Conservation (phyloP, 2,888 invertebrate genomes). For the Caenorhabditis macrosperma region DNA sequence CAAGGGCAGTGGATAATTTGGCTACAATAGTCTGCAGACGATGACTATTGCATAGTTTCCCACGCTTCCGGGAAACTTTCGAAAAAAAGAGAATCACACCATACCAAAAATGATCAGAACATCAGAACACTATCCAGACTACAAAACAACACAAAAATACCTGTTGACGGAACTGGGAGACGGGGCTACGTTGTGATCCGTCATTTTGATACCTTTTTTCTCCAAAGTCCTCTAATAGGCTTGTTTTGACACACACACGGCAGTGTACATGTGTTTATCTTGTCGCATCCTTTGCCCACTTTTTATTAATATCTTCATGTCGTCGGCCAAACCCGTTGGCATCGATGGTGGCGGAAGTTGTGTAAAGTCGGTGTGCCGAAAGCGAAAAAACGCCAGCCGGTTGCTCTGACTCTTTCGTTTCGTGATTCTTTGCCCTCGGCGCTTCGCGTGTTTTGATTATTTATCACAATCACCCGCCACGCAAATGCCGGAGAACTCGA, state of each 20-base stretch:
- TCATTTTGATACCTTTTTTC: neutral
- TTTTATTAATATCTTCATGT: slow-evolving; percentile 58
- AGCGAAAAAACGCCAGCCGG: slow-evolving; percentile 15
- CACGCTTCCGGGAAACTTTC: too few relatives aligned
- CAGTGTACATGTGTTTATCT: slow-evolving; percentile 23
- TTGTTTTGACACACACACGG: slow-evolving; percentile 33
- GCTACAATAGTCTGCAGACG: too few relatives aligned
- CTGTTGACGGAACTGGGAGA: neutral
- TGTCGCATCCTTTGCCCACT: slow-evolving; percentile 17
- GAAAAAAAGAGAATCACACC: too few relatives aligned
- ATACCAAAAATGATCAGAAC: too few relatives aligned
- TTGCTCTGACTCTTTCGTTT: slow-evolving; percentile 5
- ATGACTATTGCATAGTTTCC: too few relatives aligned
- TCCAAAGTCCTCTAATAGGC: neutral
- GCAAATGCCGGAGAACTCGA: slow-evolving; percentile 49
- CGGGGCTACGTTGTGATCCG: neutral
- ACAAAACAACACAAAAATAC: neutral
- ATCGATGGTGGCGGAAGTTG: slow-evolving; percentile 15
- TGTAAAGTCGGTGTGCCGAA: slow-evolving; percentile 52
- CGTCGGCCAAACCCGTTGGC: slow-evolving; percentile 21
- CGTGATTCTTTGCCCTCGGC: slow-evolving; percentile 31
- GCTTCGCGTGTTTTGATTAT: neutral
- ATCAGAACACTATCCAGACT: too few relatives aligned
- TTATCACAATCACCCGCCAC: slow-evolving; percentile 6
- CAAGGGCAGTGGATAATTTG: slow-evolving; percentile 4